These are phyloP conservation scores for Drosophila burlai DNA, from an alignment of 1,140 invertebrate species.

Conservation along the genomic window DNA sequence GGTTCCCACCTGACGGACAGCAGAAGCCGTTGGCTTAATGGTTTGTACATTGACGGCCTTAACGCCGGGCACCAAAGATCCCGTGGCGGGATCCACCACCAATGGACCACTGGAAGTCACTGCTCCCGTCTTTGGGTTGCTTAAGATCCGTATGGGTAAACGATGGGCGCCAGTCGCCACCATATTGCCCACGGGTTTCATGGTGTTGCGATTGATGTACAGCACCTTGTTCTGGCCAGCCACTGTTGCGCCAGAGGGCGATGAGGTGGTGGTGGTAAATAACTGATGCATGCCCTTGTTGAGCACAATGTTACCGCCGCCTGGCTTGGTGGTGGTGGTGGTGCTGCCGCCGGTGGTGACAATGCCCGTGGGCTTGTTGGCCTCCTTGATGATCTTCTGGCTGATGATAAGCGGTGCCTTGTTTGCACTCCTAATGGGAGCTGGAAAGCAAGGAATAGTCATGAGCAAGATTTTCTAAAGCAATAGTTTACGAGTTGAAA, in stretches of 20 bases:
- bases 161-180: constrained; percentile 4
- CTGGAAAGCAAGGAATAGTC: constrained; percentile 3
- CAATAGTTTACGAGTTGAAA: neutral
- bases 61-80: constrained; percentile 19
- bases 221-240: constrained; percentile 64
- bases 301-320: constrained; percentile 62
- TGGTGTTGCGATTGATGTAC: constrained; percentile 75
- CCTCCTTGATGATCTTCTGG: constrained; percentile 81
- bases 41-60: constrained; percentile 60
- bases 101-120: constrained; percentile 30
- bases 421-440: constrained; percentile 10
- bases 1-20: constrained; percentile 50
- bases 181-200: constrained; percentile 62
- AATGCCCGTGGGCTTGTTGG: constrained; percentile 26
- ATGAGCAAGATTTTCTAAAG: neutral
- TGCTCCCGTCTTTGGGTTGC: constrained; percentile 46
- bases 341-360: constrained; percentile 6
- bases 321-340: constrained; percentile 17
- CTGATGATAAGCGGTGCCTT: constrained; percentile 72
- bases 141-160: constrained; percentile 69
- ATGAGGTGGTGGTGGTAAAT: constrained; percentile 42
- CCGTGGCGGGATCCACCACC: constrained; percentile 46
- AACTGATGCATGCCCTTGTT: constrained; percentile 73
- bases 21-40: constrained; percentile 34
- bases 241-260: constrained; percentile 18